Base-by-base conservation (phyloP, 2,888 invertebrate genomes). In the Dolichopus griseipennis region DNA sequence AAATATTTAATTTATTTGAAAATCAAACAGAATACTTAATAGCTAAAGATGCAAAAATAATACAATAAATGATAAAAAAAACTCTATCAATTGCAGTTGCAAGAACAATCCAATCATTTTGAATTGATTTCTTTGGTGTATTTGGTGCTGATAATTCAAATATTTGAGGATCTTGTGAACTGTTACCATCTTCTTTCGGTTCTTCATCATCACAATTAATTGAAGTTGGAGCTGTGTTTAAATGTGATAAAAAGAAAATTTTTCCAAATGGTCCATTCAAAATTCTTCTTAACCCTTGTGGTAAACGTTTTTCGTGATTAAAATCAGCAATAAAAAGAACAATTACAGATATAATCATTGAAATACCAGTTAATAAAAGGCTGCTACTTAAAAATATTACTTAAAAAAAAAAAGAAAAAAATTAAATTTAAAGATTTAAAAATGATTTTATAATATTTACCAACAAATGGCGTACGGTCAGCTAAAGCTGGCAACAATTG, bases 61-160 rank as follows among this genome's bases (percentile, higher is more conserved):
- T 73, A 66, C 83, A 82, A 74, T 87, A 88, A 66, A 84, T 73
- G 62, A 86, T 70, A 73, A 88, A 88, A 5, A 83, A 83, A 66
- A 87, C 75, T 67, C 88, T 83, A 78, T 89, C 88, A 68, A 89
- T 82, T 9, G 87, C 85, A 2, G 85, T 85, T 34, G 87, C 88
- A 65, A 88, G 75, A 15, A 87, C 76, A n/a, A 85, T 78, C 88
- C 88, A 89, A 74, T 88, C 88, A 52, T 84, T 83, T 73, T 86
- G 85, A 1, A 83, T 72, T 2, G 78, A 78, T 33, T 76, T 76
- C 34, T 72, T 70, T 43, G 69, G 66, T 41, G 43, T 34, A 18
- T 41, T 10, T 33, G 77, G 71, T 7, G 71, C 66, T 4, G 74
- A 73, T 8, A 64, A 65, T 27, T 68, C 65, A 34, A 70, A 68